Evolutionary conservation across 2,113 vertebrate genomes (phyloP).

Genomic region (Hassar affinis): DNA sequence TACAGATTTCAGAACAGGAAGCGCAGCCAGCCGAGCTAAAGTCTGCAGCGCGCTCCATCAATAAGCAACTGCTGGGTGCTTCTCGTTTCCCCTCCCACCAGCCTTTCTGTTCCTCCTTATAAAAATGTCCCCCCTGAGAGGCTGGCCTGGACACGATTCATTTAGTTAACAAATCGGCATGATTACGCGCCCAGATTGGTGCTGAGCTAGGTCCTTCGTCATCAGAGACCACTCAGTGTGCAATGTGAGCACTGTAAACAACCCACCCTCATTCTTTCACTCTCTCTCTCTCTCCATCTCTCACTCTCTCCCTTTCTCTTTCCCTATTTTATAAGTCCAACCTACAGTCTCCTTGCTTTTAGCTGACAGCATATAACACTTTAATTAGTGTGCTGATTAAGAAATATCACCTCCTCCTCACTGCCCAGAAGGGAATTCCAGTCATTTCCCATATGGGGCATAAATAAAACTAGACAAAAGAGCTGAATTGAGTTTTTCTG

Average conservation of each 20-base stretch:
- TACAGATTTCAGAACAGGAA: constrained; percentile 41
- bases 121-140: constrained; percentile 52
- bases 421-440: constrained; percentile 36
- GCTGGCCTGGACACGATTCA: constrained; percentile 50
- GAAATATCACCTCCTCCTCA: constrained; percentile 42
- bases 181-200: constrained; percentile 54
- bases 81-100: constrained; percentile 38
- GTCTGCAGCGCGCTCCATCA: constrained; percentile 39
- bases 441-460: constrained; percentile 37
- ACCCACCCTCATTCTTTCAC: constrained; percentile 16
- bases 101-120: constrained; percentile 42
- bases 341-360: constrained; percentile 41
- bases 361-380: constrained; percentile 52
- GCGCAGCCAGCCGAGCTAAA: constrained; percentile 27
- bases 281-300: background rate
- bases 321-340: constrained; percentile 22
- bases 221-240: constrained; percentile 50
- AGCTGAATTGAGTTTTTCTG: constrained; percentile 26
- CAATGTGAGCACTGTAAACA: constrained; percentile 46
- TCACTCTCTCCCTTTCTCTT: background rate
- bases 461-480: constrained; percentile 40
- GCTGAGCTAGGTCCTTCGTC: constrained; percentile 51
- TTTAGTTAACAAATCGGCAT: constrained; percentile 56
- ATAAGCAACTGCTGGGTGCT: constrained; percentile 42
- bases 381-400: constrained; percentile 51